Base-by-base conservation (phyloP, 2,113 vertebrate genomes). In the Phocoena sinus region DNA sequence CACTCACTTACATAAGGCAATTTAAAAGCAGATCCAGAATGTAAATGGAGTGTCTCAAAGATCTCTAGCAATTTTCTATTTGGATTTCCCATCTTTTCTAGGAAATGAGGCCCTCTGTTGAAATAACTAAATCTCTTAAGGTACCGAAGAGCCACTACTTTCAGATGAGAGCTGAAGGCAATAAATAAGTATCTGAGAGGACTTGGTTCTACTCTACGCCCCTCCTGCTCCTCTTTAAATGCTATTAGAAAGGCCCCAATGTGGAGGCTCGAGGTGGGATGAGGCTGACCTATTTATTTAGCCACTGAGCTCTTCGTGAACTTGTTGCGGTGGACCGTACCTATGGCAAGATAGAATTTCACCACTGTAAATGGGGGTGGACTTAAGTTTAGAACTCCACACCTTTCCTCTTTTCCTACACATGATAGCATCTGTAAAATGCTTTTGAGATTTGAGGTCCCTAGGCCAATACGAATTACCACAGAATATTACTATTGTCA, bases 11-110 rank as follows among this genome's bases (percentile, higher is more conserved):
- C 9, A 63, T 36, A 56, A 90, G 63, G 41, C 38, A 86, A 83
- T 62, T 89, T 67, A 94, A 90, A 92, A 95, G 31, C 11, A 96
- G 65, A 23, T 74, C 26, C 47, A 96, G 53, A 89, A 93, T 47
- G 2, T 79, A 92, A 73, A 82, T 44, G 28, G 31, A 80, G 12
- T 68, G n/a, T 88, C 74, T 96, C 36, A 93, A 87, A 96, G 36
- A 87, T 65, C 18, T 94, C 65, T 71, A 93, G 50, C 44, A 85
- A 79, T 73, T 94, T 96, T 82, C 83, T 79, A 65, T 58, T 67
- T 89, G 53, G 65, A 56, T 26, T 87, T 92, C 36, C 81, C 83
- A 13, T 67, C 68, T 81, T 70, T 94, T 63, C 63, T 28, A 91
- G 58, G 50, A 97, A 96, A 92, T 92, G 41, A 91, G 23, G 7